phyloP scores from a whole-genome alignment of 2,888 invertebrate genomes.

The Cynaeus angustus region DNA sequence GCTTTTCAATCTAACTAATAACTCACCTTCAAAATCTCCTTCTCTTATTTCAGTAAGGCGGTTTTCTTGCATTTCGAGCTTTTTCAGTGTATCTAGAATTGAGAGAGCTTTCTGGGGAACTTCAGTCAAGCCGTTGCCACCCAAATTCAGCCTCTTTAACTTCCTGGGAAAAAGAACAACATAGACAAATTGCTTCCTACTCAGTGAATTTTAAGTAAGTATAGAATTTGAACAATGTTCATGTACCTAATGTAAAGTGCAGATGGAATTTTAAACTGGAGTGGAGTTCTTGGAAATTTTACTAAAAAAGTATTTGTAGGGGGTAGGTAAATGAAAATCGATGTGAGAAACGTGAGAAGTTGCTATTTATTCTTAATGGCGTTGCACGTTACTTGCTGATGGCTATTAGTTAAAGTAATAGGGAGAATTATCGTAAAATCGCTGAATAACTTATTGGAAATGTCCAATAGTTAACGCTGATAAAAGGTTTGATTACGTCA shows the following conservation, averaged over 20 bases:
- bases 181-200: conserved; percentile 22
- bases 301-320: not conserved
- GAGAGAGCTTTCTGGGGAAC: conserved; percentile 89
- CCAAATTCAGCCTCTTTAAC: conserved; percentile 88
- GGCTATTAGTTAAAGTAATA: conserved; percentile 27
- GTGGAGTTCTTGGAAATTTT: conserved; percentile 8
- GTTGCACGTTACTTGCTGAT: conserved; percentile 2
- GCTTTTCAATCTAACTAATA: not conserved
- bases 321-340: conserved; percentile 10
- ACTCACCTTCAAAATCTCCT: conserved; percentile 89
- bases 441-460: conserved; percentile 29
- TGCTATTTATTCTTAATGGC: conserved; percentile 17
- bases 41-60: conserved; percentile 84
- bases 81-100: conserved; percentile 85
- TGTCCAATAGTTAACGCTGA: conserved; percentile 1
- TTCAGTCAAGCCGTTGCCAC: conserved; percentile 85
- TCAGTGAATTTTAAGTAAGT: conserved; percentile 43
- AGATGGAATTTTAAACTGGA: conserved; percentile 26
- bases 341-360: conserved; percentile 27
- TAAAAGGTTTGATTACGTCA: conserved; percentile 19
- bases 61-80: conserved; percentile 92
- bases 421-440: conserved; percentile 12
- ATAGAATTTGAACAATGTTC: too few relatives aligned
- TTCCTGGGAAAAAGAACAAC: conserved; percentile 74
- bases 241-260: not conserved